Evolutionary conservation across 2,888 invertebrate genomes (phyloP).

Genomic region (Patella caerulea): DNA sequence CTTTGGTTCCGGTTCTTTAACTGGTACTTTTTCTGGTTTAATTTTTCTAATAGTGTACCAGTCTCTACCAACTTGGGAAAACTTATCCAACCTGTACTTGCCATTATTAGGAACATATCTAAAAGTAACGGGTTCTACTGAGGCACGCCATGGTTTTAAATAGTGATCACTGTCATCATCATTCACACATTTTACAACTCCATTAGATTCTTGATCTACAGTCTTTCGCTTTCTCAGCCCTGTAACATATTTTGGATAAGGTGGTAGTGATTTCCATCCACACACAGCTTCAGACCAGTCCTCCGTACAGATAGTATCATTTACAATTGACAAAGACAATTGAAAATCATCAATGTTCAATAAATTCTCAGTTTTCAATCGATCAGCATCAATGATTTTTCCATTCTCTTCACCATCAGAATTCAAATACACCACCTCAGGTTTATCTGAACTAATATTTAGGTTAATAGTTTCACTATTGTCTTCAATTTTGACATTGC

Average conservation of each 20-base stretch:
- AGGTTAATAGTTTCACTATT: no score
- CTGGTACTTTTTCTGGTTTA: conserved; percentile 44
- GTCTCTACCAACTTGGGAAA: conserved; percentile 48
- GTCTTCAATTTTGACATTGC: no score
- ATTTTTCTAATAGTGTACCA: conserved; percentile 47
- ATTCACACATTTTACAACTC: conserved; percentile 44
- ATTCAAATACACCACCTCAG: conserved; percentile 16
- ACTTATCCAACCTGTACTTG: conserved; percentile 56
- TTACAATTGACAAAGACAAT: conserved; percentile 32
- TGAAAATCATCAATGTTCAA: conserved; percentile 40
- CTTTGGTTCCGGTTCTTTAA: conserved; percentile 36
- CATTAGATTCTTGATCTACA: conserved; percentile 16
- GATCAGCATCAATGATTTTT: conserved; percentile 38
- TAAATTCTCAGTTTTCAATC: conserved; percentile 31
- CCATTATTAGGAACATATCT: conserved; percentile 62
- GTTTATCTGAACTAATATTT: neutral
- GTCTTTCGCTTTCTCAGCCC: conserved; percentile 37
- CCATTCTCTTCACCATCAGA: conserved; percentile 27
- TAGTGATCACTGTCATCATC: conserved; percentile 46
- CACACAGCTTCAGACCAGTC: conserved; percentile 52
- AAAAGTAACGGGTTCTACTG: conserved; percentile 63
- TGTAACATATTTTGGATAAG: conserved; percentile 35
- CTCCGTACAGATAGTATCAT: conserved; percentile 32
- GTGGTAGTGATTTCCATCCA: conserved; percentile 49
- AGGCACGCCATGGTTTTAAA: conserved; percentile 55